Percentiles rank a stretch among this genome's conserved stretches.
Conservation (phyloP, 2,888 invertebrate species). For the Perdita meconis region DNA sequence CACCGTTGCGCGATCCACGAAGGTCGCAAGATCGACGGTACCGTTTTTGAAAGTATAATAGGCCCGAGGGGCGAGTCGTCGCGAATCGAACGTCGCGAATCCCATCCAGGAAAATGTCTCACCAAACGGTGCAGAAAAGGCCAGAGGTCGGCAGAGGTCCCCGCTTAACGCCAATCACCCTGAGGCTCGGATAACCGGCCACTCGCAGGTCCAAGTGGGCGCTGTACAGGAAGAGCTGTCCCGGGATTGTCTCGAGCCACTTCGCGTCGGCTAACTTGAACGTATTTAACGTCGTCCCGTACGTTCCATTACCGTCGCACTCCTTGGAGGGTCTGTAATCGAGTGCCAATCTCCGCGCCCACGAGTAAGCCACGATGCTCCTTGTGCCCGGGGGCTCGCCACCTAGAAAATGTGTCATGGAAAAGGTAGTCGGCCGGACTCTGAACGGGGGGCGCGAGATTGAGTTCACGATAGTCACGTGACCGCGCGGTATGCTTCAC, state of each 20-base stretch:
- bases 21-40: background rate
- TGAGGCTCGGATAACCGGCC: constrained; percentile 79
- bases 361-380: constrained; percentile 87
- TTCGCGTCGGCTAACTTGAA: constrained; percentile 71
- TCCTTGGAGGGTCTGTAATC: constrained; percentile 80
- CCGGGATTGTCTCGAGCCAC: constrained; percentile 81
- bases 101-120: constrained; percentile 61
- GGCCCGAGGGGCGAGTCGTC: background rate
- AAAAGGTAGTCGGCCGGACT: constrained; percentile 9
- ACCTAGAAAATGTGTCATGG: constrained; percentile 69
- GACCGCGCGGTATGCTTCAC: constrained; percentile 29
- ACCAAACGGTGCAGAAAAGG: constrained; percentile 82
- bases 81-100: background rate
- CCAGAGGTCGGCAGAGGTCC: constrained; percentile 76
- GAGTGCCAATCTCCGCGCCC: constrained; percentile 83
- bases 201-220: constrained; percentile 81
- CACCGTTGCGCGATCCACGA: constrained; percentile 6
- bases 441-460: constrained; percentile 37
- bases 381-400: constrained; percentile 84
- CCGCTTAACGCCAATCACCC: constrained; percentile 82
- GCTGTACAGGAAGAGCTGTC: constrained; percentile 81
- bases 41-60: constrained; percentile 18
- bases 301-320: constrained; percentile 77
- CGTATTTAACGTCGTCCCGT: constrained; percentile 69
- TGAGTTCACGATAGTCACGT: constrained; percentile 45